A percentile compares a stretch with the other conserved stretches of the same genome.
Conservation (phyloP, 1,140 invertebrate species). For the Drosophila truncata region DNA sequence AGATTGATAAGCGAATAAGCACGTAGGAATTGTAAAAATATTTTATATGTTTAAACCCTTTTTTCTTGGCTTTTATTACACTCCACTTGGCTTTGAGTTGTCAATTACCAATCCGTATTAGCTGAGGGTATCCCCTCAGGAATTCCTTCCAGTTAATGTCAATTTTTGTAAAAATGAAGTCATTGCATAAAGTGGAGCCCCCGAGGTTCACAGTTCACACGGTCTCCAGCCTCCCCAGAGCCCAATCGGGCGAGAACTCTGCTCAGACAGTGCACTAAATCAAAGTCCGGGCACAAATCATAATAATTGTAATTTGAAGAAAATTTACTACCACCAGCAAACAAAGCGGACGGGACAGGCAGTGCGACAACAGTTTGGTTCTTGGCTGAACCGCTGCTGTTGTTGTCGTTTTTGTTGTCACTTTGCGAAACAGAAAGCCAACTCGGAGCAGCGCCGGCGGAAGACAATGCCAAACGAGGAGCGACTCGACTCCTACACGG, state of each 20-base stretch:
- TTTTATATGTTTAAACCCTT: conserved; percentile 27
- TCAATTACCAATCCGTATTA: conserved; percentile 42
- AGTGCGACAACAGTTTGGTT: conserved; percentile 27
- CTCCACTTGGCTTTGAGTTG: conserved; percentile 13
- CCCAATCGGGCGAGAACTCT: conserved; percentile 26
- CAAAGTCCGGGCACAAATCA: conserved; percentile 81
- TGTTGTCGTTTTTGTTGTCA: conserved; percentile 45
- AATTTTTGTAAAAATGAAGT: conserved; percentile 71
- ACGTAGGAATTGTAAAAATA: conserved; percentile 30
- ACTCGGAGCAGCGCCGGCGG: conserved; percentile 42
- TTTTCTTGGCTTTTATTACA: conserved; percentile 2
- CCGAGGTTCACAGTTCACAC: conserved; percentile 36
- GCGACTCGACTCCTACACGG: conserved; percentile 28
- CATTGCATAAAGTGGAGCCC: conserved; percentile 63
- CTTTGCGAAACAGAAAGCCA: conserved; percentile 73
- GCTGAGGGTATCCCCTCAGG: background rate
- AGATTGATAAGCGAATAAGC: conserved; percentile 13
- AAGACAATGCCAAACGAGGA: conserved; percentile 76
- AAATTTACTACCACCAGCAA: conserved; percentile 80
- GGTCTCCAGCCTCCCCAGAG: conserved; percentile 5
- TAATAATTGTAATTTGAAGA: conserved; percentile 84
- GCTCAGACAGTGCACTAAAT: conserved; percentile 72
- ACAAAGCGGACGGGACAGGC: conserved; percentile 44
- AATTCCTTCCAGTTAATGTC: conserved; percentile 25
- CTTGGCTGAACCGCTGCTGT: conserved; percentile 2